Evolutionary conservation across 2,888 invertebrate genomes (phyloP), one percentile per base, ranked within the genome.

Genomic region (Andrena dorsata): DNA sequence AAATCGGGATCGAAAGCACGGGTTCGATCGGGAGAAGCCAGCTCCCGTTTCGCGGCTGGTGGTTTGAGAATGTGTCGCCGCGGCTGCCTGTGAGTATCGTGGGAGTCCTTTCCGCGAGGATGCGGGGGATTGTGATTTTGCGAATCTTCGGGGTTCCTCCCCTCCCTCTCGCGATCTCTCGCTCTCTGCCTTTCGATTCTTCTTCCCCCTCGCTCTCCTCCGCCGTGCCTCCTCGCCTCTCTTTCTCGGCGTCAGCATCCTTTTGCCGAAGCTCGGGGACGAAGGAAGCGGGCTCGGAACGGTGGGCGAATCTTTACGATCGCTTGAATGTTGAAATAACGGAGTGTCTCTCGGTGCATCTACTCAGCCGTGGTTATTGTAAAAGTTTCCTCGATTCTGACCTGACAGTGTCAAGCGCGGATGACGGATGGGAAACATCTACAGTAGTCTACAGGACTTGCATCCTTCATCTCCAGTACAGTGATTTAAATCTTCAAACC

Each of bases 251-350:
- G 16, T 51, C 23, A 28, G 65, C 28, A 8, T 10, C 63, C 35
- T 51, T 71, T 60, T 23, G 47, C 8, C n/a, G 30, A 74, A 61
- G 72, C 58, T 8, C 30, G n/a, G 10, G 49, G 16, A 53, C 66
- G 26, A 65, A 10, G 23, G 66, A 65, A 26, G 56, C 20, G 28
- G 64, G 60, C 70, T 20, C 23, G 49, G 53, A 47, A 30, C 49
- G 68, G 51, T n/a, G 20, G 26, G 56, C n/a, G 23, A 32, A 47
- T 60, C 64, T 83, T 72, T 68, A 66, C 61, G 77, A 63, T 70
- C 75, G 41, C 47, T 20, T 49, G 64, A 56, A 41, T 51, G 76
- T 64, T 58, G 72, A 71, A 80, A 73, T 71, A 76, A 79, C 73
- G 58, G 56, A 20, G 49, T 8, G 32, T 47, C 47, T 65, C 28